Conservation (phyloP, 2,113 vertebrate species). For the Neotoma lepida region DNA sequence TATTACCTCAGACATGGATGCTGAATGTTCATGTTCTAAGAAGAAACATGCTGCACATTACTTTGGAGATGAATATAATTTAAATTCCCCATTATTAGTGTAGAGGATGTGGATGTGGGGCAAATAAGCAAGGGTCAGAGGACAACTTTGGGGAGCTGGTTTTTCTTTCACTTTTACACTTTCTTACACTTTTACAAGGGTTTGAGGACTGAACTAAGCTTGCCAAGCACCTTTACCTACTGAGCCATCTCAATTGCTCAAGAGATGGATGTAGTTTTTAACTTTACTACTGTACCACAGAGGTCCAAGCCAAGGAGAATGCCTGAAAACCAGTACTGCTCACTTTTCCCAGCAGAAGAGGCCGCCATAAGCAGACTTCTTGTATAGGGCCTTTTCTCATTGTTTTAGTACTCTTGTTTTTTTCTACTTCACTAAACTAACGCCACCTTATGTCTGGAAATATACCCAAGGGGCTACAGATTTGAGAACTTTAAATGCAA, state of each 20-base stretch:
- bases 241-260: background rate
- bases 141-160: background rate
- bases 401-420: background rate
- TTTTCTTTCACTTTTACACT: too few relatives aligned
- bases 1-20: background rate
- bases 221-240: background rate
- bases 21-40: background rate
- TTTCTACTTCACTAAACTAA: constrained; percentile 10
- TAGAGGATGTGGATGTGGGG: background rate
- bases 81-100: background rate
- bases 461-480: background rate
- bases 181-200: background rate
- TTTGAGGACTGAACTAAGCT: background rate
- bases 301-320: background rate
- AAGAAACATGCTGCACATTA: background rate
- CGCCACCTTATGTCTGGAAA: background rate
- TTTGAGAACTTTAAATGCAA: background rate
- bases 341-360: background rate
- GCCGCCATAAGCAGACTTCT: background rate
- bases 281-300: background rate
- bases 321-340: too few relatives aligned
- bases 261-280: background rate
- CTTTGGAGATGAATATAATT: background rate
- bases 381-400: background rate
- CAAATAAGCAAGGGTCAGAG: background rate